Evolutionary conservation across 64 coral and sea anemone species (phyloP).

Genomic region (Stylophora pistillata): DNA sequence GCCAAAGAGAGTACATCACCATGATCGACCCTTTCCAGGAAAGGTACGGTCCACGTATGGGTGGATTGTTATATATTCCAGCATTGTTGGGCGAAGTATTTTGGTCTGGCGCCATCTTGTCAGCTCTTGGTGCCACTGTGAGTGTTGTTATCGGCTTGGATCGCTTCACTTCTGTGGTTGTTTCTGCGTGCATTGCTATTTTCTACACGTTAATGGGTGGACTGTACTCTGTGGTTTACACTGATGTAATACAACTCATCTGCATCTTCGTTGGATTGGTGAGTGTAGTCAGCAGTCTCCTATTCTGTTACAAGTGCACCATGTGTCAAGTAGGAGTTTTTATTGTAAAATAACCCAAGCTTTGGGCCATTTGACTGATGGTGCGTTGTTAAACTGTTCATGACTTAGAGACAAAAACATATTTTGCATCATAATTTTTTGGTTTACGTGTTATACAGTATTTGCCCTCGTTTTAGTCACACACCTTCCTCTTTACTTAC

Average conservation of each 20-base stretch:
- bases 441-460: too few relatives aligned
- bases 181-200: conserved; percentile 66
- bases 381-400: too few relatives aligned
- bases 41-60: conserved; percentile 77
- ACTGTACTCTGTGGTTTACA: conserved; percentile 73
- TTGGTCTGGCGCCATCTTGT: conserved; percentile 71
- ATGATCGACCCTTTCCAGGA: conserved; percentile 89
- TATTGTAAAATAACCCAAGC: too few relatives aligned
- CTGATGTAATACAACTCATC: conserved; percentile 71
- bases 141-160: conserved; percentile 73
- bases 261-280: conserved; percentile 84
- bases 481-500: neutral
- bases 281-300: neutral
- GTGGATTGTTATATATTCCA: conserved; percentile 58
- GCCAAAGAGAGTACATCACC: conserved; percentile 62
- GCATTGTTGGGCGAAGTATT: conserved; percentile 68
- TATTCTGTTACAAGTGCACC: neutral
- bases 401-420: too few relatives aligned
- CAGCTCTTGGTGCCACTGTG: conserved; percentile 83
- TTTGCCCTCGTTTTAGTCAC: too few relatives aligned
- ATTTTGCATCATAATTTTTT: too few relatives aligned
- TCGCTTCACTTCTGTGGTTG: conserved; percentile 64
- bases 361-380: too few relatives aligned
- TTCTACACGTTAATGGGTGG: conserved; percentile 81
- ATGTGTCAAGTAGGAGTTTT: too few relatives aligned